A percentile compares a stretch with the other conserved stretches of the same genome.
Evolutionary conservation across 2,888 invertebrate genomes (phyloP).

Genomic region (Disparrhopalites patrizii): DNA sequence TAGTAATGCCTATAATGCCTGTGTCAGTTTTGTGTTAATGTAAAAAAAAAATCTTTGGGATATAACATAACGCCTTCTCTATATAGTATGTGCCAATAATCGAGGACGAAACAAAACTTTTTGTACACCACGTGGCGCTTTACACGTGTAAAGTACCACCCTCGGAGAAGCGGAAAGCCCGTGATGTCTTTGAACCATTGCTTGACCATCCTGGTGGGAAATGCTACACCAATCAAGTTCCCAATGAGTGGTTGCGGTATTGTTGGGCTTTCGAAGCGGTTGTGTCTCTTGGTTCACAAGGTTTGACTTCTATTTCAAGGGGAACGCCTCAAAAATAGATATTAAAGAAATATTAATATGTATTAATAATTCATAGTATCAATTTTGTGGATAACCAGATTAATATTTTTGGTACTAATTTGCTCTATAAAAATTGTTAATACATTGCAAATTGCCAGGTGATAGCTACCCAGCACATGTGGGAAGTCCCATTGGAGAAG

Average conservation of each 20-base stretch:
- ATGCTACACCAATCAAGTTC: constrained; percentile 69
- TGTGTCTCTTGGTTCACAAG: not conserved
- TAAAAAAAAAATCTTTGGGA: too few species aligned
- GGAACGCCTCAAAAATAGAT: not conserved
- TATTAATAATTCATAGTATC: not conserved
- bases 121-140: constrained; percentile 81
- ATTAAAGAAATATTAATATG: not conserved
- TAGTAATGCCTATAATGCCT: too few species aligned
- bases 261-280: constrained; percentile 72
- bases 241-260: constrained; percentile 68
- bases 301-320: not conserved
- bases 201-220: constrained; percentile 62
- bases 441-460: constrained; percentile 53
- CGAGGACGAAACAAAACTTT: constrained; percentile 56
- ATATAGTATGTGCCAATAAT: constrained; percentile 56
- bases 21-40: too few species aligned
- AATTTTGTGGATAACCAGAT: not conserved
- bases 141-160: constrained; percentile 64
- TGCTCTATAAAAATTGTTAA: too few species aligned
- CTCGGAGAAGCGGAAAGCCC: constrained; percentile 28
- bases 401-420: not conserved
- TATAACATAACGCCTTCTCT: not conserved
- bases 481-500: constrained; percentile 77
- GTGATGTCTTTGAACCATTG: constrained; percentile 62
- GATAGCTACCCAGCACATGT: constrained; percentile 68